Percentiles rank a stretch among this genome's conserved stretches.
phyloP scores from a whole-genome alignment of 2,888 invertebrate species.

The Calliopum simillimum region DNA sequence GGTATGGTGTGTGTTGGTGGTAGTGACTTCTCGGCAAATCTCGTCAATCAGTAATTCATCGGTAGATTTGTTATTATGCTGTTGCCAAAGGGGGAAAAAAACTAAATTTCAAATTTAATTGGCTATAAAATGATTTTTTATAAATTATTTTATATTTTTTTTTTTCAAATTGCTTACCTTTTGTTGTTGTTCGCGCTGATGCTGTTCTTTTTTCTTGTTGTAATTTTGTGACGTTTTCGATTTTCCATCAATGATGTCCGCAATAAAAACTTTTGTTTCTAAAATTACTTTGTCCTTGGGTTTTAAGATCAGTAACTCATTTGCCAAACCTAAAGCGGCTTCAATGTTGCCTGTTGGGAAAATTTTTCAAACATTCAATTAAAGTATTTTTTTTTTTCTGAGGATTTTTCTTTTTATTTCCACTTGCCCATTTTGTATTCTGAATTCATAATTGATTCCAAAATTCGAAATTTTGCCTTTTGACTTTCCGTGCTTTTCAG shows the following conservation, averaged over 20 bases:
- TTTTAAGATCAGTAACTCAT: conserved; percentile 50
- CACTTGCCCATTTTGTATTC: conserved; percentile 57
- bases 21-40: conserved; percentile 53
- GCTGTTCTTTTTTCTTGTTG: conserved; percentile 17
- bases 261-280: conserved; percentile 50
- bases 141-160: too few relatives aligned
- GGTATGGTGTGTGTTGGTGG: conserved; percentile 39
- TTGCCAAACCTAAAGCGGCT: conserved; percentile 51
- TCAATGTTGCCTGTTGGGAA: conserved; percentile 52
- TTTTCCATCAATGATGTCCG: conserved; percentile 48
- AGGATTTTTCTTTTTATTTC: background rate
- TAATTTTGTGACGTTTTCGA: conserved; percentile 40
- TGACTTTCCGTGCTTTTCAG: conserved; percentile 36
- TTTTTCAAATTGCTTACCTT: conserved; percentile 9
- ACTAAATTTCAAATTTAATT: too few relatives aligned
- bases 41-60: conserved; percentile 53
- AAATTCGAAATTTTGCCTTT: conserved; percentile 49
- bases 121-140: too few relatives aligned
- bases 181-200: background rate
- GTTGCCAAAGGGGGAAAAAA: background rate
- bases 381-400: background rate
- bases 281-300: conserved; percentile 50
- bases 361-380: too few relatives aligned
- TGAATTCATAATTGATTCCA: conserved; percentile 50
- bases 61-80: conserved; percentile 45